Percentiles rank a stretch among this genome's conserved stretches.
phyloP scores from a whole-genome alignment of 2,113 vertebrate genomes.

The Onychostoma macrolepis region DNA sequence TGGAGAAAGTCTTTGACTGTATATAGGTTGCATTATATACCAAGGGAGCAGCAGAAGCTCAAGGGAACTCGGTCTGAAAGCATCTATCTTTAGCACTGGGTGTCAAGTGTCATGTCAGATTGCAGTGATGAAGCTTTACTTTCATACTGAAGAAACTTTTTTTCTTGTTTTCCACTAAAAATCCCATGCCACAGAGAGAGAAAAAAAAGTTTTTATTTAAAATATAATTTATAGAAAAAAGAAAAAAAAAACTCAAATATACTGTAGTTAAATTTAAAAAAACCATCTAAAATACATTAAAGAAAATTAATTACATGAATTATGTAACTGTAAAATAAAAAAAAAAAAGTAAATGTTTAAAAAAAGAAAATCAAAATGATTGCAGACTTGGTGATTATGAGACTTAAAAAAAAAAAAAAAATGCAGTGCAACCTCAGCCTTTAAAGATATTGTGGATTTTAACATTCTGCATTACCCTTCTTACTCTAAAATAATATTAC shows the following conservation, averaged over 20 bases:
- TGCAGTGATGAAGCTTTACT: neutral
- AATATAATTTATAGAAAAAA: no score
- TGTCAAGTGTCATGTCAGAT: neutral
- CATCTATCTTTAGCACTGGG: conserved; percentile 23
- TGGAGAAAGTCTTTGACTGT: neutral
- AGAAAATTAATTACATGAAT: neutral
- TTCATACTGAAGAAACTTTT: neutral
- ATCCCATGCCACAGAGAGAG: neutral
- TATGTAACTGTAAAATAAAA: no score
- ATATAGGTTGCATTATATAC: neutral
- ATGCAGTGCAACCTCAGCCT: neutral
- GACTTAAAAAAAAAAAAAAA: neutral
- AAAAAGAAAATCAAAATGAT: no score
- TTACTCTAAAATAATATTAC: neutral
- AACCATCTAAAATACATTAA: neutral
- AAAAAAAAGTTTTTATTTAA: neutral
- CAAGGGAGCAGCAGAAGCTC: neutral
- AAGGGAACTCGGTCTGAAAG: neutral
- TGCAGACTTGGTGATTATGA: no score
- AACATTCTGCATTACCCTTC: neutral
- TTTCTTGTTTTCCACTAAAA: neutral
- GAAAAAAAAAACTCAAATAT: no score
- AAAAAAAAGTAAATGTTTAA: no score
- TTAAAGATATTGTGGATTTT: neutral
- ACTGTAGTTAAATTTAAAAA: no score